Percentiles rank a stretch among this genome's conserved stretches.
These are phyloP conservation scores for Caenorhabditis afra DNA, from an alignment of 2,888 invertebrate species.

Conservation along the genomic window DNA sequence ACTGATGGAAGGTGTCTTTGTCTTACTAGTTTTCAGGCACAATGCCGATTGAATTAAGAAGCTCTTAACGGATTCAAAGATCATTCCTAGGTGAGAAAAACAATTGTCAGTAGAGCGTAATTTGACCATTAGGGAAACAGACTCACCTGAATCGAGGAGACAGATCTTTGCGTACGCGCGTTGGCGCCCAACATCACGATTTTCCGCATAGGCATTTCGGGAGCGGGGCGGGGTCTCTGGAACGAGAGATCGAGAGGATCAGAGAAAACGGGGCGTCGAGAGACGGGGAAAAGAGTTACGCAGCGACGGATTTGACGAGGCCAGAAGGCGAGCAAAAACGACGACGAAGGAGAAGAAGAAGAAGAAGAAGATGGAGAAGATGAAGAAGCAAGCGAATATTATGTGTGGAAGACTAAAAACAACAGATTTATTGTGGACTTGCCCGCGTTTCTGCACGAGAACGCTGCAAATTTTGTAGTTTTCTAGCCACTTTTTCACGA, in stretches of 20 bases:
- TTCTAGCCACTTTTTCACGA: no score
- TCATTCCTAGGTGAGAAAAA: no score
- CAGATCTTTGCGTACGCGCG: slow-evolving; percentile 70
- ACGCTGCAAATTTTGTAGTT: no score
- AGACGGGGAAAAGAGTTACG: slow-evolving; percentile 44
- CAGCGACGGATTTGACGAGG: slow-evolving; percentile 50
- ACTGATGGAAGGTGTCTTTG: no score
- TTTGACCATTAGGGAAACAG: neutral
- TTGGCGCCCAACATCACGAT: slow-evolving; percentile 70
- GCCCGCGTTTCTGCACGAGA: no score
- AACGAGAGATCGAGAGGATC: slow-evolving; percentile 38
- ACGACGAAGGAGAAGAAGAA: slow-evolving; percentile 48
- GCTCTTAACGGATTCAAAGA: no score
- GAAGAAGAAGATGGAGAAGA: slow-evolving; percentile 32
- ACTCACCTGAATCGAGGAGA: slow-evolving; percentile 67
- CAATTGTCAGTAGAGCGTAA: neutral
- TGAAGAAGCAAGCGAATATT: slow-evolving; percentile 45
- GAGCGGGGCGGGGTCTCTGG: slow-evolving; percentile 53
- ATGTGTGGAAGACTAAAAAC: slow-evolving; percentile 22
- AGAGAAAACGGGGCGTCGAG: slow-evolving; percentile 32
- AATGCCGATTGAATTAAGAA: no score
- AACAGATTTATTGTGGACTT: no score
- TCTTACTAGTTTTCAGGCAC: no score
- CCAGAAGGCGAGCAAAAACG: slow-evolving; percentile 1
- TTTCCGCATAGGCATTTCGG: slow-evolving; percentile 58